Percentiles rank a stretch among this genome's conserved stretches.
Conservation (phyloP, 2,113 vertebrate species). For the Ctenomys sociabilis region DNA sequence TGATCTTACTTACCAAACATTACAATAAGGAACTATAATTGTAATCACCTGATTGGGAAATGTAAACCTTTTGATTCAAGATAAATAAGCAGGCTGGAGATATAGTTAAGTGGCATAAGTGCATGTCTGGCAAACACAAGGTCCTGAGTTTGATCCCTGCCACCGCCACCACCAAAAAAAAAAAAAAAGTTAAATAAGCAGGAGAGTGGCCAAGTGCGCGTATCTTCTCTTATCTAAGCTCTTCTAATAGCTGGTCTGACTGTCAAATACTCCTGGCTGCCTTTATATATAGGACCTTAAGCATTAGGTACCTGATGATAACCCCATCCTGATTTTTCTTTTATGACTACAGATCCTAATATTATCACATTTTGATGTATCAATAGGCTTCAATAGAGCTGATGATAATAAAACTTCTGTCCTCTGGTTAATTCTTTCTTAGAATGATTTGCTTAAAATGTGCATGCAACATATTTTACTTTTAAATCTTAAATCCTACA, state of each 20-base stretch:
- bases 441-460: neutral
- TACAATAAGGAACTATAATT: neutral
- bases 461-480: neutral
- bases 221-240: neutral
- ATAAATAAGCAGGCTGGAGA: neutral
- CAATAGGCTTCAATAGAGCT: neutral
- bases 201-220: neutral
- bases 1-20: constrained; percentile 16
- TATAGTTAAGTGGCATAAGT: too few relatives aligned
- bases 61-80: neutral
- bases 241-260: neutral
- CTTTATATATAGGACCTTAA: neutral
- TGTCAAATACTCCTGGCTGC: neutral
- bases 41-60: neutral
- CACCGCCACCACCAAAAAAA: too few relatives aligned
- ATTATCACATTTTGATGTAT: neutral
- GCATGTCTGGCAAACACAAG: too few relatives aligned
- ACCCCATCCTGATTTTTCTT: neutral
- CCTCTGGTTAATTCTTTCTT: neutral
- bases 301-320: neutral
- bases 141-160: too few relatives aligned
- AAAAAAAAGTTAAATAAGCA: neutral
- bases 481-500: constrained; percentile 30
- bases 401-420: neutral
- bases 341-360: neutral